Base-by-base conservation (phyloP, 2,113 vertebrate genomes). In the Delphinus delphis region DNA sequence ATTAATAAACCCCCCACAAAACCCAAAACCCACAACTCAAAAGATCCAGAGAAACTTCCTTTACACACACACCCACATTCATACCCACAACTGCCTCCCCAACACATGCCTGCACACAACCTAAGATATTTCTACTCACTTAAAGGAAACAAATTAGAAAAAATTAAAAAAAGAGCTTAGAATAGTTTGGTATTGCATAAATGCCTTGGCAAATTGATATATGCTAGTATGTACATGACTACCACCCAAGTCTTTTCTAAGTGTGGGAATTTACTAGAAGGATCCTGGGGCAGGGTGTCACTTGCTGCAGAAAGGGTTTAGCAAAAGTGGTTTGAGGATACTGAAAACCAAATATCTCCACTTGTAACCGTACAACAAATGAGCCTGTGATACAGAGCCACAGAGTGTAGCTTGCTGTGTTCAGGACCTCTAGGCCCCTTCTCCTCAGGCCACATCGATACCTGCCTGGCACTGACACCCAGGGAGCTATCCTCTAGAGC, bases 1-100 rank as follows among this genome's bases (percentile, higher is more conserved):
- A 17, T 18, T 18, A 5, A 18, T 5, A 17, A 53, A 6, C 0
- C 0, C 15, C 53, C 53, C 15, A 17, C 53, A 17, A 6, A 18
- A 53, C 5, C 53, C 53, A 53, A 53, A 53, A 53, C 15, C 53
- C 53, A 53, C 15, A 53, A 53, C 53, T 63, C 44, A 25, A 25
- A 94, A 82, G 26, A 33, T 33, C 82, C 2, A 63, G 53, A 88
- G 60, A 55, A 91, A 36, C 26, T 63, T 70, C 68, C 68, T 44
- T 53, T 38, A 6, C 17, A 20, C 6, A 58, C 23, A 28, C 3
- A 44, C 17, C 17, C 20, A 74, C 74, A 76, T 47, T 50, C 44
- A 77, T 50, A 44, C 38, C n/a, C 28, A n/a, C 28, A 55, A n/a
- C 23, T 26, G 77, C 77, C 53, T 80, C 5, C 11, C 13, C 41